A percentile compares a stretch with the other conserved stretches of the same genome.
Conservation (phyloP, 2,113 vertebrate species). For the Rhea americana region DNA sequence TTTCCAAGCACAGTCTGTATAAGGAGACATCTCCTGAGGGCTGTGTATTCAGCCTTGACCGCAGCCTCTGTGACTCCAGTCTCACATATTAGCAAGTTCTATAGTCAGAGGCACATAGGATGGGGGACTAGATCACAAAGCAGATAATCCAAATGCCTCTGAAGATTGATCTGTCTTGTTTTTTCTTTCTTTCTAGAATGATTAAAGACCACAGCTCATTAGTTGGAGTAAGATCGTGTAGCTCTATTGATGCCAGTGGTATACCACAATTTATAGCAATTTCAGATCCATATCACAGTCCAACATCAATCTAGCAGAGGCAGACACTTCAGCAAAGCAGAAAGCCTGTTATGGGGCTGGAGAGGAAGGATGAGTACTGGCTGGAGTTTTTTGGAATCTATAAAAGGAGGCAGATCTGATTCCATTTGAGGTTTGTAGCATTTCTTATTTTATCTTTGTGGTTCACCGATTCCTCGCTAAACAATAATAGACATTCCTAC, state of each 20-base stretch:
- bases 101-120: background rate
- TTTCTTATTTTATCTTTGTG: conserved; percentile 47
- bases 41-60: background rate
- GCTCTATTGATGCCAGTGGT: background rate
- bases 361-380: background rate
- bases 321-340: background rate
- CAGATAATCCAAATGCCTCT: background rate
- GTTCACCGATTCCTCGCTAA: background rate
- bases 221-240: background rate
- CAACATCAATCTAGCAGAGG: background rate
- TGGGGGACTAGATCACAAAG: background rate
- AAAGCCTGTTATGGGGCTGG: background rate
- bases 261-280: background rate
- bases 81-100: background rate
- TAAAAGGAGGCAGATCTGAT: conserved; percentile 17
- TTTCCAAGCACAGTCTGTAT: background rate
- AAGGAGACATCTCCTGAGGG: background rate
- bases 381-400: background rate
- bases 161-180: background rate
- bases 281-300: background rate
- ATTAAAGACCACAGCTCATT: background rate
- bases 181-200: background rate
- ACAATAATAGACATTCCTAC: conserved; percentile 28
- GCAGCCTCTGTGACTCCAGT: background rate
- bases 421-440: conserved; percentile 1